Evolutionary conservation across 2,113 vertebrate genomes (phyloP).

Genomic region (Phylloscopus trochilus): DNA sequence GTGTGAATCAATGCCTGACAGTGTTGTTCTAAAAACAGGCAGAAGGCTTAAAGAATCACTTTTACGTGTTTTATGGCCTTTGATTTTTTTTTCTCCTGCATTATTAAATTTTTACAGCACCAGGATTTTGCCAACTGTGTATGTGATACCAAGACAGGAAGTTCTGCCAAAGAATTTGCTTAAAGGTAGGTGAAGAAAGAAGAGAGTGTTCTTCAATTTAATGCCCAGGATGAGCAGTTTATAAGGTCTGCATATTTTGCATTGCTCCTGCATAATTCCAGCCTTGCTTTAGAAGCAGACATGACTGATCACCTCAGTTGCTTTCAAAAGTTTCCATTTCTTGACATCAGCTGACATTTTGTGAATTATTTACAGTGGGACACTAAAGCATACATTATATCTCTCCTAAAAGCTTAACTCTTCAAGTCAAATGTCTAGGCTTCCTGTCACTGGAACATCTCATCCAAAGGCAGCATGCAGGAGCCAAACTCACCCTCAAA

Average conservation of each 20-base stretch:
- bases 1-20: neutral
- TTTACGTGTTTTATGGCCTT: neutral
- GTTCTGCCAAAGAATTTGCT: neutral
- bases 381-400: neutral
- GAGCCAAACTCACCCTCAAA: neutral
- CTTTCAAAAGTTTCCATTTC: conserved; percentile 1
- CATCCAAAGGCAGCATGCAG: neutral
- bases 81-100: neutral
- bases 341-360: neutral
- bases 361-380: conserved; percentile 44
- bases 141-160: neutral
- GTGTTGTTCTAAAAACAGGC: neutral
- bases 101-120: neutral
- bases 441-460: neutral
- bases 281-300: neutral
- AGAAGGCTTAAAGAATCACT: neutral
- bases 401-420: neutral
- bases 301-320: neutral
- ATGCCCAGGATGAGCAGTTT: neutral
- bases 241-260: neutral
- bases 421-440: neutral
- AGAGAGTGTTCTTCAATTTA: neutral
- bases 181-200: neutral
- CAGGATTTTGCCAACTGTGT: neutral
- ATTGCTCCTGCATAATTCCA: neutral